phyloP scores from a whole-genome alignment of 2,888 invertebrate genomes.

The Linnaemya vulpina region DNA sequence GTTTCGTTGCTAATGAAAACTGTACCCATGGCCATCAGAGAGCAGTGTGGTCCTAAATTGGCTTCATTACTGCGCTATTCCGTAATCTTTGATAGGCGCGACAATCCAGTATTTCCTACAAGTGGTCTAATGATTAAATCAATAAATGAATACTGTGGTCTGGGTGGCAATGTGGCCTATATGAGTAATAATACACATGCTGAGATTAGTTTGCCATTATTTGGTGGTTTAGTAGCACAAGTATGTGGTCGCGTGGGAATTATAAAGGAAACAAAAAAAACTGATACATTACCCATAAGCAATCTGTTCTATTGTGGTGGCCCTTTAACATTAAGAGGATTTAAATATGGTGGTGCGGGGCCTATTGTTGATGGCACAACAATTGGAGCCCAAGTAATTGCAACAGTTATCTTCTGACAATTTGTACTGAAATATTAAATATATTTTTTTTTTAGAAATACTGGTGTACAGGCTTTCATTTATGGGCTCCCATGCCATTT shows the following conservation, averaged over 20 bases:
- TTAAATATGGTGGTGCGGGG: constrained; percentile 93
- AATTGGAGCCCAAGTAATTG: constrained; percentile 86
- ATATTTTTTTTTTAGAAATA: constrained; percentile 85
- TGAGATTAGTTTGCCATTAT: constrained; percentile 88
- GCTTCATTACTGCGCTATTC: constrained; percentile 94
- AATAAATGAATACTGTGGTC: constrained; percentile 91
- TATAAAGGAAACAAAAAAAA: constrained; percentile 79
- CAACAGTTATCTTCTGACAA: not conserved
- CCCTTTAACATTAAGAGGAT: constrained; percentile 93
- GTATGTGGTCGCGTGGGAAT: constrained; percentile 80
- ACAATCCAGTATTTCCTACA: constrained; percentile 91
- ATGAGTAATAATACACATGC: constrained; percentile 90
- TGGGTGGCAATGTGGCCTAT: constrained; percentile 96
- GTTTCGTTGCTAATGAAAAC: constrained; percentile 88
- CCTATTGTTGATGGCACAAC: constrained; percentile 91
- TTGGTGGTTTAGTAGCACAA: constrained; percentile 82
- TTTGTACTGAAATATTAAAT: not conserved
- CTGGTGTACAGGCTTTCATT: constrained; percentile 93
- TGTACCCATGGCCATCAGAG: constrained; percentile 92
- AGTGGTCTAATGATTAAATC: constrained; percentile 88
- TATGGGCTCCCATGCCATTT: constrained; percentile 96
- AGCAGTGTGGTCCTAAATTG: constrained; percentile 92
- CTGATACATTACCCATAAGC: constrained; percentile 79
- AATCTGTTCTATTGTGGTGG: constrained; percentile 87
- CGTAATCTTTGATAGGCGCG: constrained; percentile 90